Conservation (phyloP, 2,888 invertebrate genomes). For the Dynastes grantii region DNA sequence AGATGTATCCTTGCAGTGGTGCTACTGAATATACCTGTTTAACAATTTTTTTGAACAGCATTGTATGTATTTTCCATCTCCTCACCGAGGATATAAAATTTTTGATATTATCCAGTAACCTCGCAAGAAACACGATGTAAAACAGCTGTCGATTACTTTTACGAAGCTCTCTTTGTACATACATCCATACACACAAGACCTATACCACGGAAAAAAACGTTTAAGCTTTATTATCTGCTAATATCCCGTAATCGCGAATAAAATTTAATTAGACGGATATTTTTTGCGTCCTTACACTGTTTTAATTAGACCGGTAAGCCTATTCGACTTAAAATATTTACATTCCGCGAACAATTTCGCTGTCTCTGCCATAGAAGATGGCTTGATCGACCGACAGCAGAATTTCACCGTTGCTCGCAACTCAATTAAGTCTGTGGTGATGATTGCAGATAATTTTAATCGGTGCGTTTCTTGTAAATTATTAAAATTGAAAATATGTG, state of each 20-base stretch:
- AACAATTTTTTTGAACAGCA: too few relatives aligned
- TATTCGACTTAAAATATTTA: constrained; percentile 16
- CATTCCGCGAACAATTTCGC: constrained; percentile 5
- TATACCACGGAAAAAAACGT: too few relatives aligned
- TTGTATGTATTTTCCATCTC: too few relatives aligned
- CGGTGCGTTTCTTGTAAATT: neutral
- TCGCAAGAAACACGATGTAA: too few relatives aligned
- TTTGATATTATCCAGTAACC: too few relatives aligned
- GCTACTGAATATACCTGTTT: too few relatives aligned
- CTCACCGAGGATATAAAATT: too few relatives aligned
- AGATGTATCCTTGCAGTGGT: too few relatives aligned
- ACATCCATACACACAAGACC: too few relatives aligned
- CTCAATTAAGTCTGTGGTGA: neutral
- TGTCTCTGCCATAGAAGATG: neutral
- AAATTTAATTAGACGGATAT: neutral
- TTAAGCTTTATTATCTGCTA: constrained; percentile 1
- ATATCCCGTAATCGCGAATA: constrained; percentile 22
- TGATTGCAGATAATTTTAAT: constrained; percentile 5
- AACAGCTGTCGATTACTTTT: too few relatives aligned
- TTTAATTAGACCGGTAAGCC: constrained; percentile 13
- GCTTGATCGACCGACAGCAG: neutral
- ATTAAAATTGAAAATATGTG: too few relatives aligned
- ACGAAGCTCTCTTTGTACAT: too few relatives aligned
- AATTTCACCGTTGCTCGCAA: neutral
- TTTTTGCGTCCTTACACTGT: constrained; percentile 12